phyloP scores from a whole-genome alignment of 2,797 vertebrate genomes.

The Sarcoramphus papa region DNA sequence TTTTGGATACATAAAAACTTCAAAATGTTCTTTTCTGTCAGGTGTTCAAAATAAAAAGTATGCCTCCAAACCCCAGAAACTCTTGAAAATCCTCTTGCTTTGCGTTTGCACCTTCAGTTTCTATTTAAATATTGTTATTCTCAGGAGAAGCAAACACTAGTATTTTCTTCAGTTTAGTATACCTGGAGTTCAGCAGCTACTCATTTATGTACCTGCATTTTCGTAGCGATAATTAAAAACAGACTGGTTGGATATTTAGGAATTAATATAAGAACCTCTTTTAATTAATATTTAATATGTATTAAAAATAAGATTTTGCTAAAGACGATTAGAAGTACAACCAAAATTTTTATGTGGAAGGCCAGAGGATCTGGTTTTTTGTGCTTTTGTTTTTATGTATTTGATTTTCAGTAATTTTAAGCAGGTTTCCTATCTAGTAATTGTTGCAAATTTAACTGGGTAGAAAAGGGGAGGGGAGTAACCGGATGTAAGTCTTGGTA shows the following conservation, averaged over 20 bases:
- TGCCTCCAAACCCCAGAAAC: background rate
- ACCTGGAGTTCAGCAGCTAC: background rate
- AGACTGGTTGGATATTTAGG: background rate
- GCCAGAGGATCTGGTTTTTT: background rate
- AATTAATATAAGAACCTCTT: background rate
- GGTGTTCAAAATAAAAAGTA: conserved; percentile 3
- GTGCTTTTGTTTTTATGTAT: background rate
- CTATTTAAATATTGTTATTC: background rate
- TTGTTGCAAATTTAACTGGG: background rate
- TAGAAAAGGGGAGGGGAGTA: background rate
- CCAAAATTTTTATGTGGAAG: background rate
- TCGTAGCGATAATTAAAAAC: background rate
- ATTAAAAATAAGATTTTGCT: background rate
- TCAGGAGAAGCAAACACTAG: background rate
- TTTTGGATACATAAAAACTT: conserved; percentile 40
- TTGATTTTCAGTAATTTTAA: background rate
- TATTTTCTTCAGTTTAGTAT: background rate
- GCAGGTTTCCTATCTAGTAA: background rate
- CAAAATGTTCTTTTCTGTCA: conserved; percentile 42
- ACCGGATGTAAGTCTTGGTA: background rate
- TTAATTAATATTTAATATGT: background rate
- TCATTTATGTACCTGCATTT: background rate
- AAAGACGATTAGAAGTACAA: background rate
- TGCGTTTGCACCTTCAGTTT: background rate
- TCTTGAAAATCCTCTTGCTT: background rate